A percentile compares a stretch with the other conserved stretches of the same genome.
These are phyloP conservation scores for Bubo scandiacus DNA, from an alignment of 2,113 vertebrate species.

Conservation along the genomic window DNA sequence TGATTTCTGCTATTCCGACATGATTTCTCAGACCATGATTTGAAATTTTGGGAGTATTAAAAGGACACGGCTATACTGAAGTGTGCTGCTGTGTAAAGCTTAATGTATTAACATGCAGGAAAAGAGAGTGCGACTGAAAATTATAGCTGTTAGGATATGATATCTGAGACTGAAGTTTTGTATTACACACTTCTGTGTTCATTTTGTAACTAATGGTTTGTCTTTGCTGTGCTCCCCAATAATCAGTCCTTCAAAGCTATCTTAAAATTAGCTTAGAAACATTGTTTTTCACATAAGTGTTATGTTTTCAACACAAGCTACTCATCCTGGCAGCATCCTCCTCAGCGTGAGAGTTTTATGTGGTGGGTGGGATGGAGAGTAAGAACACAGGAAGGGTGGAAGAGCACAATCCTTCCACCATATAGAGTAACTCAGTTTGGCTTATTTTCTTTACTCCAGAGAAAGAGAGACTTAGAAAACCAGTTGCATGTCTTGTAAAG, in stretches of 20 bases:
- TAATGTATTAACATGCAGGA: not conserved
- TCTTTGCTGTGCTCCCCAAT: not conserved
- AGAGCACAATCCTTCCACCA: not conserved
- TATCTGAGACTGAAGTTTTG: not conserved
- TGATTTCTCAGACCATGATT: fast-evolving
- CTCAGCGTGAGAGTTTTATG: fast-evolving
- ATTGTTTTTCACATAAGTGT: not conserved
- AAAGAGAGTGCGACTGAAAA: not conserved
- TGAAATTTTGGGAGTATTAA: not conserved
- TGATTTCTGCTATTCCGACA: not conserved
- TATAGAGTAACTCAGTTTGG: not conserved
- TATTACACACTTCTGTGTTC: not conserved
- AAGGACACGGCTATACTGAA: not conserved
- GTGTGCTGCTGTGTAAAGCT: not conserved
- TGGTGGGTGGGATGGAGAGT: not conserved
- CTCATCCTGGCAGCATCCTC: fast-evolving
- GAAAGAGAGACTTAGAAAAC: not conserved
- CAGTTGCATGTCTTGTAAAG: not conserved
- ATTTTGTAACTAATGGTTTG: not conserved
- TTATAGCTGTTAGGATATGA: fast-evolving
- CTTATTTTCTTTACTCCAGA: not conserved
- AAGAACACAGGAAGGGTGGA: not conserved
- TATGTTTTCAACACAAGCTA: not conserved
- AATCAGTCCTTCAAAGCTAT: not conserved
- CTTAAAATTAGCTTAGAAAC: not conserved